Conservation (phyloP, 1,140 invertebrate species). For the Wiebesia pumilae region DNA sequence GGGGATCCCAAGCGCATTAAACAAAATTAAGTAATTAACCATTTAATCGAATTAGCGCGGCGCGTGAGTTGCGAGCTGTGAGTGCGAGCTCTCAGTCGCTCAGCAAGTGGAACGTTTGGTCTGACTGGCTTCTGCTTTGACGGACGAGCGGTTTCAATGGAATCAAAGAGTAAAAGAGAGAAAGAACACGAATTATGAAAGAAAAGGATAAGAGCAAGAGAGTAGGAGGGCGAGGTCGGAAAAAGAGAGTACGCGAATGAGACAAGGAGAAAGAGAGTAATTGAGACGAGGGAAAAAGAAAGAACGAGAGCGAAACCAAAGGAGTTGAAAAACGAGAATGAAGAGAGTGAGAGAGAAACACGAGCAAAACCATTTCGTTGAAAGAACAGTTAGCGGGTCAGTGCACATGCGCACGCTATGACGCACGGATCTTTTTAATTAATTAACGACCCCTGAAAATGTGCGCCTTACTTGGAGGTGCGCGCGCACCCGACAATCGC, state of each 20-base stretch:
- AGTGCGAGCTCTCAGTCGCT: slow-evolving; percentile 19
- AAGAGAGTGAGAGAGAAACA: slow-evolving; percentile 3
- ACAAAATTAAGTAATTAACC: slow-evolving; percentile 71
- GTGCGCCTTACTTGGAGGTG: slow-evolving; percentile 41
- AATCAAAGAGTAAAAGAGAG: slow-evolving; percentile 5
- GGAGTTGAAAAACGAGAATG: slow-evolving; percentile 22
- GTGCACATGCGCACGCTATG: neutral
- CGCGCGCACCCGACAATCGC: neutral
- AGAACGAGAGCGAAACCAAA: neutral
- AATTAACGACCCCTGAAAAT: slow-evolving; percentile 59
- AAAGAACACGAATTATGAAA: slow-evolving; percentile 17
- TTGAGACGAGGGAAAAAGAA: neutral
- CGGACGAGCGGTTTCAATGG: slow-evolving; percentile 44
- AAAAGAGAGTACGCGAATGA: neutral
- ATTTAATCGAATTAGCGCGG: slow-evolving; percentile 70
- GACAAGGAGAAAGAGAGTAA: neutral
- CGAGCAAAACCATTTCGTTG: neutral
- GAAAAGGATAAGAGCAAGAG: neutral
- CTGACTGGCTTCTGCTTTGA: slow-evolving; percentile 29
- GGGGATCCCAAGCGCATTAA: slow-evolving; percentile 63
- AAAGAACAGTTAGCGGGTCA: slow-evolving; percentile 12
- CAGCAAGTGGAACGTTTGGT: neutral
- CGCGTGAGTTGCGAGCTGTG: too few species aligned
- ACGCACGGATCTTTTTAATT: slow-evolving; percentile 52
- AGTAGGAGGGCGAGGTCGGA: neutral